Conservation (phyloP, 1,140 invertebrate genomes). For the Belonocnema kinseyi region DNA sequence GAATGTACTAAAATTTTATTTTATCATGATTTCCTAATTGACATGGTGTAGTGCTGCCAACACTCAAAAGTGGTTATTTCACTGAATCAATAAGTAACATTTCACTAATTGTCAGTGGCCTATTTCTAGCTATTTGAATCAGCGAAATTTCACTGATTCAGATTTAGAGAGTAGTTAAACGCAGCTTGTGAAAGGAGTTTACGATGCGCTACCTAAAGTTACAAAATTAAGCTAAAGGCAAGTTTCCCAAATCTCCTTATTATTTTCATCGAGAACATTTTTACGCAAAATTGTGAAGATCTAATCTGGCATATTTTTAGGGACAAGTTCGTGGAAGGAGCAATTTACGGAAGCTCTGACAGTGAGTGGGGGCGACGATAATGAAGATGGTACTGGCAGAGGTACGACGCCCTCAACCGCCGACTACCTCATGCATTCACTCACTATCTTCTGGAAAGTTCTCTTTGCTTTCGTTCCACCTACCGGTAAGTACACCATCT, state of each 20-base stretch:
- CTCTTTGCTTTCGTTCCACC: slow-evolving; percentile 98
- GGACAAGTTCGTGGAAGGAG: slow-evolving; percentile 98
- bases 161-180: no score
- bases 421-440: slow-evolving; percentile 97
- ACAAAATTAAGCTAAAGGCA: neutral
- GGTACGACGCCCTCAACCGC: slow-evolving; percentile 83
- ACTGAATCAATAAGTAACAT: no score
- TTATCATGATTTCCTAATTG: no score
- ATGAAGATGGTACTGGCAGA: slow-evolving; percentile 80
- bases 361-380: slow-evolving; percentile 88
- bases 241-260: neutral
- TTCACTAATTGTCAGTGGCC: no score
- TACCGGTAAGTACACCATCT: slow-evolving; percentile 84
- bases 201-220: neutral
- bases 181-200: neutral
- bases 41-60: no score
- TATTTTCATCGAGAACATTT: neutral
- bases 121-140: no score
- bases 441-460: slow-evolving; percentile 98
- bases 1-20: no score
- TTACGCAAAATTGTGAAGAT: neutral
- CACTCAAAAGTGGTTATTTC: no score
- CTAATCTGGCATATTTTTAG: slow-evolving; percentile 48
- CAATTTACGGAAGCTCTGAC: slow-evolving; percentile 98
- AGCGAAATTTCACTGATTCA: no score